A percentile compares a stretch with the other conserved stretches of the same genome.
phyloP scores from a whole-genome alignment of 2,888 invertebrate species.

The Pandemis cinnamomeana region DNA sequence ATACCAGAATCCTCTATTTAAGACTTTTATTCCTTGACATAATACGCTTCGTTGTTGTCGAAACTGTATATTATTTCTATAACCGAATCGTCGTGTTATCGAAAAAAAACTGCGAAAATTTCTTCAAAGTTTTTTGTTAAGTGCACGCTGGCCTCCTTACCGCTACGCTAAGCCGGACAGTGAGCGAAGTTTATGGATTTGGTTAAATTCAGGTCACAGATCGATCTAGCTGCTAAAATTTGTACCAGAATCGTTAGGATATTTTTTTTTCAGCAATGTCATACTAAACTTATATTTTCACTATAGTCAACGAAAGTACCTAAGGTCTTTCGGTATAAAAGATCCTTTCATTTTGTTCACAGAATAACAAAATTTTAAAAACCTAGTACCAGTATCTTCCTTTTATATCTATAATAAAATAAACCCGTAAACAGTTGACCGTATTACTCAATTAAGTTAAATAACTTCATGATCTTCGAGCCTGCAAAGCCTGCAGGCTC shows the following conservation, averaged over 20 bases:
- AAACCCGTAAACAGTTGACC: not conserved
- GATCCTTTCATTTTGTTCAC: too few relatives aligned
- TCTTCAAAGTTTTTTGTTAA: constrained; percentile 1
- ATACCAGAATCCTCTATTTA: not conserved
- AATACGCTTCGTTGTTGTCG: not conserved
- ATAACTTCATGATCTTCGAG: not conserved
- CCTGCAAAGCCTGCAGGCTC: constrained; percentile 9
- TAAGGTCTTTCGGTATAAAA: too few relatives aligned
- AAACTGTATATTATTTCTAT: not conserved
- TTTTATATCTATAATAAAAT: too few relatives aligned
- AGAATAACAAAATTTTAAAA: too few relatives aligned
- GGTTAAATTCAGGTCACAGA: not conserved
- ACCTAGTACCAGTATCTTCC: not conserved
- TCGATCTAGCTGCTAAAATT: not conserved
- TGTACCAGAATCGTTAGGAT: too few relatives aligned
- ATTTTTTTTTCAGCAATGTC: too few relatives aligned
- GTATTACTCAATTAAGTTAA: not conserved
- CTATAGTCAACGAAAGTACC: too few relatives aligned
- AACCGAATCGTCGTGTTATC: constrained; percentile 5
- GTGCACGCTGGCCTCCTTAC: not conserved
- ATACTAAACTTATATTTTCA: too few relatives aligned
- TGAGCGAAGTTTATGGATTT: constrained; percentile 8
- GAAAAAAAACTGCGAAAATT: constrained; percentile 8
- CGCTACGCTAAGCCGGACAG: not conserved
- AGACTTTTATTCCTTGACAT: constrained; percentile 7